phyloP scores from a whole-genome alignment of 2,797 vertebrate genomes.

The Rallus crepitans region DNA sequence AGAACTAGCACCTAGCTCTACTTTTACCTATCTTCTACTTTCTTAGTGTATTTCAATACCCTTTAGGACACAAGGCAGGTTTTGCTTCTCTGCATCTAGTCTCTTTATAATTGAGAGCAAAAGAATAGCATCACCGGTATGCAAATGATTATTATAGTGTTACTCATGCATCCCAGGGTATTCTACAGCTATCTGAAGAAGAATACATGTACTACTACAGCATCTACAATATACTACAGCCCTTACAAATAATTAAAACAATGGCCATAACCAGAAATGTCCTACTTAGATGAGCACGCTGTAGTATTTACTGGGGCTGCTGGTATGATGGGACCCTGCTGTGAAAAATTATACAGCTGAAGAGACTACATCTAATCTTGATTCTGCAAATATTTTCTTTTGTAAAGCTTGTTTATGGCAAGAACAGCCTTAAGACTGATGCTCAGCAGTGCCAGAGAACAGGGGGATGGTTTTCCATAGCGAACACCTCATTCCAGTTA shows the following conservation, averaged over 20 bases:
- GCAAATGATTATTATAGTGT: neutral
- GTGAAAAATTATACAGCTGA: neutral
- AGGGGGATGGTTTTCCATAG: accelerated
- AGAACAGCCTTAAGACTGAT: neutral
- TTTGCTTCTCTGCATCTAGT: neutral
- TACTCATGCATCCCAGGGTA: neutral
- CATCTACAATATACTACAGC: neutral
- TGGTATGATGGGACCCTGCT: neutral
- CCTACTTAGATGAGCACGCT: accelerated
- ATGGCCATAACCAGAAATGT: neutral
- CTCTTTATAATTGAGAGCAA: neutral
- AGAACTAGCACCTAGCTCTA: neutral
- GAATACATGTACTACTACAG: neutral
- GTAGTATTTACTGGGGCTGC: neutral
- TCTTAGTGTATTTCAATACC: neutral
- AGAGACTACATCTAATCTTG: neutral
- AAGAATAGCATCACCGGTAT: neutral
- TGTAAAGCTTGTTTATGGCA: neutral
- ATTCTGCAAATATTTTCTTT: neutral
- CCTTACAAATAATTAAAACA: neutral
- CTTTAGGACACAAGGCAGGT: neutral
- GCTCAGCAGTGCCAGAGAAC: neutral
- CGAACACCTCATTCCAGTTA: accelerated
- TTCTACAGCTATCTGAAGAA: neutral
- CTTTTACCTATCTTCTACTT: neutral